Conservation (phyloP, 2,888 invertebrate species). For the Liopterus haemorrhoidalis region DNA sequence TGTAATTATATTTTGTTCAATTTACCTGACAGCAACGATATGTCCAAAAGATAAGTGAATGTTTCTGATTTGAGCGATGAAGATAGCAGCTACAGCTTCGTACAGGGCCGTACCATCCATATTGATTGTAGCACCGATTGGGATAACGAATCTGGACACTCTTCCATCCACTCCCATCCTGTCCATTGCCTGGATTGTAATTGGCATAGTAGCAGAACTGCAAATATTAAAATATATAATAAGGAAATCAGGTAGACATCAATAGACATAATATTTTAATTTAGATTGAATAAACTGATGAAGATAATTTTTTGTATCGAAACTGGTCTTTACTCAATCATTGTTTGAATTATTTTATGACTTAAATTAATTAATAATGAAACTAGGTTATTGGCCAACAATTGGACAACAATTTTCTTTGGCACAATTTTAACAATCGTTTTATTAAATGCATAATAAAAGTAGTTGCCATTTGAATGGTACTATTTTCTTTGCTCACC, state of each 20-base stretch:
- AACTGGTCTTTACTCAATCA: neutral
- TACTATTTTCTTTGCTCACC: no score
- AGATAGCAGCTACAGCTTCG: slow-evolving; percentile 96
- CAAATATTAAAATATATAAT: slow-evolving; percentile 31
- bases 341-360: no score
- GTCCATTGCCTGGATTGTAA: slow-evolving; percentile 90
- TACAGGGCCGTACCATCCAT: slow-evolving; percentile 98
- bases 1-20: no score
- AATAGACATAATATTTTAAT: neutral
- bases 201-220: slow-evolving; percentile 93
- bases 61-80: slow-evolving; percentile 88
- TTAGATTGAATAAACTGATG: neutral
- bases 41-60: slow-evolving; percentile 79
- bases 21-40: slow-evolving; percentile 85
- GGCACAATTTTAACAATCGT: no score
- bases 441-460: no score
- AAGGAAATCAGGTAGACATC: neutral
- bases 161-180: slow-evolving; percentile 85
- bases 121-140: slow-evolving; percentile 96
- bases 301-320: neutral
- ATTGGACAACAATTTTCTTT: no score
- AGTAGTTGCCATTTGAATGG: no score
- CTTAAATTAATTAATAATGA: no score
- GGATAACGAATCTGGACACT: slow-evolving; percentile 90
- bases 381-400: no score